A percentile compares a stretch with the other conserved stretches of the same genome.
These are phyloP conservation scores for Spilosoma lubricipeda DNA, from an alignment of 2,888 invertebrate genomes.

Conservation along the genomic window DNA sequence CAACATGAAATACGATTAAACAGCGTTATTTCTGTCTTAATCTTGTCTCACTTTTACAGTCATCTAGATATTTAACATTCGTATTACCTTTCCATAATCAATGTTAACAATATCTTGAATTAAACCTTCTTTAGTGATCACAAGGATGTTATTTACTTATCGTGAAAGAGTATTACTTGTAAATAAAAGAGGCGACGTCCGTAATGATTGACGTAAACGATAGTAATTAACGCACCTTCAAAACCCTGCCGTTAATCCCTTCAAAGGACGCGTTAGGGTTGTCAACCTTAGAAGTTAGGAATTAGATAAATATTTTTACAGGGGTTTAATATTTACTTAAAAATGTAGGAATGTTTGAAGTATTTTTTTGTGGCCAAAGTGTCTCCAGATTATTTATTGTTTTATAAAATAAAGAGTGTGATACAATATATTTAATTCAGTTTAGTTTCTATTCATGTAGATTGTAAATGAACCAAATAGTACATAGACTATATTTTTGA, in stretches of 20 bases:
- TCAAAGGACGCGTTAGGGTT: constrained; percentile 61
- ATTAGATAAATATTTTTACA: background rate
- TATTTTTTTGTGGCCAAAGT: too few species aligned
- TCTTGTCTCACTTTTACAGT: background rate
- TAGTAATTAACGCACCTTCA: constrained; percentile 70
- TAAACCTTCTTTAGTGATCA: constrained; percentile 25
- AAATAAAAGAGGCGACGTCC: constrained; percentile 61
- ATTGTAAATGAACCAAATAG: too few species aligned
- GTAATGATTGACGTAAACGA: constrained; percentile 62
- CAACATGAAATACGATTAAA: background rate
- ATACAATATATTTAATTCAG: too few species aligned
- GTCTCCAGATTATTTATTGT: too few species aligned
- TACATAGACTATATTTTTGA: too few species aligned
- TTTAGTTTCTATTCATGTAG: too few species aligned
- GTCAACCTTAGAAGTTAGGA: constrained; percentile 8
- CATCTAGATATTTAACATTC: background rate
- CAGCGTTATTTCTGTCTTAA: background rate
- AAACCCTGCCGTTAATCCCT: constrained; percentile 62
- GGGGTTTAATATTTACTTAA: background rate
- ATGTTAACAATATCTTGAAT: constrained; percentile 8
- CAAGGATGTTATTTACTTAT: constrained; percentile 54
- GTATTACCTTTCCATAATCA: constrained; percentile 5
- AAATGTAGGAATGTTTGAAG: too few species aligned
- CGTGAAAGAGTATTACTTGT: constrained; percentile 57
- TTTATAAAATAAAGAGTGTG: too few species aligned